Evolutionary conservation across 2,113 vertebrate species (phyloP), one percentile per base, ranked within the genome.

Genomic region (Spea multiplicata): DNA sequence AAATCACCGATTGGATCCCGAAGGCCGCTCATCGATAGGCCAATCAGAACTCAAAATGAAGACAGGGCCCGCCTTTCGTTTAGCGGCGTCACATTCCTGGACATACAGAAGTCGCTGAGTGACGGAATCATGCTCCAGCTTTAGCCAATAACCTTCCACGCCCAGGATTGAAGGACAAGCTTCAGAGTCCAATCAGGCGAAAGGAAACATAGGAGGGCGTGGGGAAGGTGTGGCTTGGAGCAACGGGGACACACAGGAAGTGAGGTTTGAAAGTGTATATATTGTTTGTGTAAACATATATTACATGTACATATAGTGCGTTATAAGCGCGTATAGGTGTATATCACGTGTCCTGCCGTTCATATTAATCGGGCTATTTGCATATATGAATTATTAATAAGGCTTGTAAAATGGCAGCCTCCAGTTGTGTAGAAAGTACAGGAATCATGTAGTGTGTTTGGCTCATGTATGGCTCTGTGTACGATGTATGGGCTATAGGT

Each of bases 241-340:
- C 74, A 2, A 52, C 74, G 66, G 74, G 61, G 52, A 68, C 65
- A 76, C 52, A 44, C 74, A 46, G 74, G 74, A 76, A 76, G 74
- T 76, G 74, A 76, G 74, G 52, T 57, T 49, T 55, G 49, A 44
- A 49, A 12, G 7, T 55, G 65, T 76, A 17, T 68, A 10, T 68
- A 76, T 65, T 16, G 53, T 48, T 14, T 59, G 12, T 53, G 52
- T 57, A 17, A 47, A 30, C 53, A 59, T 76, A 30, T 69, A n/a
- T 12, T 61, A 13, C 14, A n/a, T 61, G 59, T 61, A 61, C 14
- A n/a, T 10, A 61, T n/a, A 12, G 59, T 2, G 14, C 10, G 14
- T n/a, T 12, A 13, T 53, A 53, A 8, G 55, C 55, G 50, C 50
- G 2, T 52, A 10, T 52, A 44, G 49, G 74, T 67, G 49, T 13